Evolutionary conservation across 2,797 vertebrate species (phyloP).

Genomic region (Pipistrellus nathusii): DNA sequence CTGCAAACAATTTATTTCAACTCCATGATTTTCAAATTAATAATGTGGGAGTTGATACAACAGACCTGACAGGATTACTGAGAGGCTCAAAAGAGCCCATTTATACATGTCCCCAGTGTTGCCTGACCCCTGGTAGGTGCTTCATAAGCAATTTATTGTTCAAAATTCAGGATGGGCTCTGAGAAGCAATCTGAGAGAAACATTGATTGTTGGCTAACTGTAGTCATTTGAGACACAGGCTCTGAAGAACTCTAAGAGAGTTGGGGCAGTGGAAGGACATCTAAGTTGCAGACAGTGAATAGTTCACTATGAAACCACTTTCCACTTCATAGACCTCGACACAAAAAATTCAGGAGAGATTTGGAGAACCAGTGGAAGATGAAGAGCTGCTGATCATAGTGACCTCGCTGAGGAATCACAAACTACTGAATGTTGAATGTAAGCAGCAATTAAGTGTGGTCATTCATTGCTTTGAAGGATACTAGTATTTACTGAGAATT

Average conservation of each 20-base stretch:
- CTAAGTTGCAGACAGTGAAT: neutral
- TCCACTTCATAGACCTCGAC: accelerated
- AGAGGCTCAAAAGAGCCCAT: neutral
- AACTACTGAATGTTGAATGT: neutral
- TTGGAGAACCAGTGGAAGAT: neutral
- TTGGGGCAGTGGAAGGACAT: neutral
- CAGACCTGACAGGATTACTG: neutral
- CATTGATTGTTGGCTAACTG: neutral
- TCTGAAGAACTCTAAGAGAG: neutral
- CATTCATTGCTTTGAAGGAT: neutral
- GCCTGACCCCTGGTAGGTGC: neutral
- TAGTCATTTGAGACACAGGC: neutral
- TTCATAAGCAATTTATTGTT: conserved; percentile 1
- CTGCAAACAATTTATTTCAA: neutral
- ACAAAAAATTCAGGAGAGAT: neutral
- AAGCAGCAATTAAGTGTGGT: neutral
- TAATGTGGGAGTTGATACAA: neutral
- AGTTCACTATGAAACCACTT: neutral
- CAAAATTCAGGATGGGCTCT: neutral
- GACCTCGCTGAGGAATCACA: neutral
- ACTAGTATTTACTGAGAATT: neutral
- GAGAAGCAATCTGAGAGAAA: neutral
- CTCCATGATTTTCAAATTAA: neutral
- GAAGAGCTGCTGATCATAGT: neutral
- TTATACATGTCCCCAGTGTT: neutral